Evolutionary conservation across 1,140 invertebrate species (phyloP).

Genomic region (Cotesia chilonis): DNA sequence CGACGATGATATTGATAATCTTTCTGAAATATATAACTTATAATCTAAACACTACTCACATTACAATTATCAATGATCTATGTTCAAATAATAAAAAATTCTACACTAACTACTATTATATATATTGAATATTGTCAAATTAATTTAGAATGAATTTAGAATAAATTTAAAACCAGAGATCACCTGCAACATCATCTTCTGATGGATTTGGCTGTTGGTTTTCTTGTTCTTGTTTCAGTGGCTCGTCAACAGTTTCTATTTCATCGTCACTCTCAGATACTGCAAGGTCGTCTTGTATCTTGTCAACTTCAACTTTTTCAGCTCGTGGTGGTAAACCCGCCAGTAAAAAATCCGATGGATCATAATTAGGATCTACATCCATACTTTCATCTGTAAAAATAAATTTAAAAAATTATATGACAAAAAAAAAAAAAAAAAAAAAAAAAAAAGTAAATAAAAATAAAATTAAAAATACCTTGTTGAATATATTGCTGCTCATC

Average conservation of each 20-base stretch:
- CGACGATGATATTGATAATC: neutral
- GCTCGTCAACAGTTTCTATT: conserved; percentile 51
- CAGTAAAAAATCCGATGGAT: conserved; percentile 84
- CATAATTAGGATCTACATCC: conserved; percentile 85
- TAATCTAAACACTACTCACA: too few species aligned
- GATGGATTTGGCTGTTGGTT: conserved; percentile 47
- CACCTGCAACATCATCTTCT: conserved; percentile 64
- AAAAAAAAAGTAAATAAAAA: too few species aligned
- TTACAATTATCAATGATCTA: neutral
- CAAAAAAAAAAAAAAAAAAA: neutral
- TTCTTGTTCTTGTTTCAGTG: conserved; percentile 47
- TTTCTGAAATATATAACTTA: neutral
- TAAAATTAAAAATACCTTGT: conserved; percentile 48
- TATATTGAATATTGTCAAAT: too few species aligned
- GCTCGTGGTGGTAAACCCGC: conserved; percentile 65
- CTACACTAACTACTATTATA: too few species aligned
- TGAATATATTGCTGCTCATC: conserved; percentile 66
- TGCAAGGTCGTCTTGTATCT: conserved; percentile 78
- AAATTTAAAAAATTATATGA: conserved; percentile 34
- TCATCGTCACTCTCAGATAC: conserved; percentile 85
- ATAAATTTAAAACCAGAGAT: conserved; percentile 66
- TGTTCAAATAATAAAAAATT: too few species aligned
- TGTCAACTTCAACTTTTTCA: conserved; percentile 60
- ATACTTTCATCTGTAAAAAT: conserved; percentile 74
- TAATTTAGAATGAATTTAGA: conserved; percentile 51